Base-by-base conservation (phyloP, 2,113 vertebrate species). In the Salminus brasiliensis region DNA sequence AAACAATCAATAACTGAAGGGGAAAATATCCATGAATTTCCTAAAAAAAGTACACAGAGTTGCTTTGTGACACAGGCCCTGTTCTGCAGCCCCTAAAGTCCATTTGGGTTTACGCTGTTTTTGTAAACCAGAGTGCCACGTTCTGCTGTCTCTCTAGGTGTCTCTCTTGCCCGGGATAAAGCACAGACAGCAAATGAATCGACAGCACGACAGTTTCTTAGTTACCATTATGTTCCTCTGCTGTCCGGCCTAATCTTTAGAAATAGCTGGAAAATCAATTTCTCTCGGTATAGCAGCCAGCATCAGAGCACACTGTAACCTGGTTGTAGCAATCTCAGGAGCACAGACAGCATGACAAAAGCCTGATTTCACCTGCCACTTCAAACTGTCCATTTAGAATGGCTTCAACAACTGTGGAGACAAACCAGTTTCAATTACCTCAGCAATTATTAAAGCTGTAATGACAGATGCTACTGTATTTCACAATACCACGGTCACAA, bases 231-330 rank as follows among this genome's bases (percentile, higher is more conserved):
- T 69, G 65, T 69, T 57, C 25, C 75, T 30, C 32, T 27, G 53
- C 63, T 77, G 75, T 60, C 72, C 57, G 36, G 57, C 67, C 76
- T 79, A 57, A 74, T 82, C 52, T 77, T 80, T 77, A 63, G 66
- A 75, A 85, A 85, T 76, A 68, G 73, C 67, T 83, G 63, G 72
- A 80, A 83, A 83, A 85, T 81, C 84, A 74, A 77, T 83, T 81
- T 69, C 32, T 39, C 67, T 25, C 60, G 47, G 52, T 39, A 43
- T 62, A 45, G 62, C 34, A 79, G 71, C 59, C 72, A 78, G 47
- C 13, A 29, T 59, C 65, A 82, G 36, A 53, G 34, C 2, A 13
- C 59, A 67, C 32, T 57, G 36, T 67, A 79, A 66, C 63, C 43
- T 30, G 27, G 67, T 60, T 73, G 80, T 73, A 72, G 59, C 67